Evolutionary conservation across 2,113 vertebrate genomes (phyloP), one percentile per base, ranked within the genome.

Genomic region (Chaetorhynchus papuensis): DNA sequence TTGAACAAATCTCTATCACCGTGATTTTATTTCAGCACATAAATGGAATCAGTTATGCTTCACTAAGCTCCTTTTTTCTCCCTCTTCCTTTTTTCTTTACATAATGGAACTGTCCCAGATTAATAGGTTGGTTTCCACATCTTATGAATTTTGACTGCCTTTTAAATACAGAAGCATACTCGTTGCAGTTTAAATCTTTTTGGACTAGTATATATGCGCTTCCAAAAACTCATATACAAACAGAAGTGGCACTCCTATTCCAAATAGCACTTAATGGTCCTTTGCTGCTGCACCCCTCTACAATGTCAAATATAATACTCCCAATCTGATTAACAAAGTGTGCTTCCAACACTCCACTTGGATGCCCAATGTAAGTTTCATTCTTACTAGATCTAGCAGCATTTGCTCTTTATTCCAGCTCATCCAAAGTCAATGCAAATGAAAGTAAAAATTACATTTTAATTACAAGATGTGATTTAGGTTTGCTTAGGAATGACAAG

Each of bases 1-100:
- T 90, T 74, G 59, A 85, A 80, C 30, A 95, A 90, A 69, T 50
- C 70, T 83, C 54, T 77, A 69, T 28, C 60, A 45, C 49, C 3
- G 44, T 94, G 35, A 65, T 93, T 96, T 96, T 87, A 81, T 96
- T 96, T 91, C 28, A 96, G 21, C 56, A 57, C 81, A 74, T 93
- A 53, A 94, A 84, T 66, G 30, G 37, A 91, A 92, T 86, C 82
- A 93, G 68, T 60, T 81, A 71, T 7, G 6, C 19, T 87, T 71
- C 71, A 83, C 28, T 15, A 61, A 94, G 47, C 79, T 77, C 24
- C 35, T 64, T 79, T 71, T 68, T 49, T 56, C 14, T n/a, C 30
- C 18, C 24, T 61, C 6, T 37, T 22, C 1, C 74, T 49, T 79
- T 70, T 75, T 79, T 20, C 33, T 31, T 65, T 19, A 63, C 42